phyloP scores from a whole-genome alignment of 2,113 vertebrate genomes.

The Paedocypris sp. region DNA sequence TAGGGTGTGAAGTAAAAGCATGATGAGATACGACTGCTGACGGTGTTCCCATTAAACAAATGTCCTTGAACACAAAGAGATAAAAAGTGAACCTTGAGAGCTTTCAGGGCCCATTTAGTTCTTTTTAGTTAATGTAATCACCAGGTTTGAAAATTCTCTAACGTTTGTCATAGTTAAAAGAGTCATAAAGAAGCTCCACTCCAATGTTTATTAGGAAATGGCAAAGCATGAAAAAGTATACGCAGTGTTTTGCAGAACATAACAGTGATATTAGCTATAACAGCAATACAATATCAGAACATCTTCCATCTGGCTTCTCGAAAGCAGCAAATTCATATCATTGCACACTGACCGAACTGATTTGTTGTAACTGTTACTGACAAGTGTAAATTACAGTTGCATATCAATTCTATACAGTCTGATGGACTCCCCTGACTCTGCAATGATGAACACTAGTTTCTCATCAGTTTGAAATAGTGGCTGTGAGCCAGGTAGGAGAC shows the following conservation, averaged over 20 bases:
- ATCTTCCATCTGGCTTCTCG: not conserved
- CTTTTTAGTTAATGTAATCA: no score
- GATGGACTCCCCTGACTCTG: not conserved
- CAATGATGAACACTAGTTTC: not conserved
- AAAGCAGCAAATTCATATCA: not conserved
- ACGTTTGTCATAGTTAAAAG: no score
- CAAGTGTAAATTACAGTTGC: not conserved
- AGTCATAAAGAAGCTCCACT: no score
- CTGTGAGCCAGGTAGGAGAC: not conserved
- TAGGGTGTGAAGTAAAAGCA: not conserved
- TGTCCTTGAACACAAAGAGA: not conserved
- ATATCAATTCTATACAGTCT: not conserved
- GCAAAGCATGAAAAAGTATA: no score
- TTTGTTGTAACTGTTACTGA: no score
- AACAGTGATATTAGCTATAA: not conserved
- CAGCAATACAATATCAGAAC: not conserved
- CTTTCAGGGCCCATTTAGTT: no score
- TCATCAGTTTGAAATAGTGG: not conserved
- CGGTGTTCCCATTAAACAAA: slow-evolving; percentile 24
- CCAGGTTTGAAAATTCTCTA: no score
- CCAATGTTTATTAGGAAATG: no score
- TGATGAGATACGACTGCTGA: slow-evolving; percentile 8
- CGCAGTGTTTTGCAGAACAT: no score
- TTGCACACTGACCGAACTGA: not conserved
- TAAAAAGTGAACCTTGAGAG: not conserved